Evolutionary conservation across 2,888 invertebrate species (phyloP).

Genomic region (Luffia ferchaultella): DNA sequence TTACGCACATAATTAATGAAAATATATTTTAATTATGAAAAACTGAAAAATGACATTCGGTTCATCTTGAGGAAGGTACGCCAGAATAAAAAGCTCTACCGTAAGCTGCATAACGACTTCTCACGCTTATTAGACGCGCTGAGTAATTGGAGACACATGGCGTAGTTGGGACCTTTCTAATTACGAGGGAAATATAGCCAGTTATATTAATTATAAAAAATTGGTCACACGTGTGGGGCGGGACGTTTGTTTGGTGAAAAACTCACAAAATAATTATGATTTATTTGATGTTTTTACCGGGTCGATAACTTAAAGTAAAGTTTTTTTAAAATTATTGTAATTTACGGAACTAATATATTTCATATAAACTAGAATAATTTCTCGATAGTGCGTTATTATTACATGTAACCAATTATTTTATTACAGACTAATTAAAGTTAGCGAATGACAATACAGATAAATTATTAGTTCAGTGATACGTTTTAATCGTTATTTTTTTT

Average conservation of each 20-base stretch:
- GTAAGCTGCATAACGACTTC: conserved; percentile 16
- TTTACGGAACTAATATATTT: no score
- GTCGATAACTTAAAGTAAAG: no score
- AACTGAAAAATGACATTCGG: background rate
- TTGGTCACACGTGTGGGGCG: conserved; percentile 30
- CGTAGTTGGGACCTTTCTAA: conserved; percentile 27
- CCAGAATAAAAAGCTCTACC: background rate
- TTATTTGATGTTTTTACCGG: no score
- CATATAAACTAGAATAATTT: no score
- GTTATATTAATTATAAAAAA: conserved; percentile 36
- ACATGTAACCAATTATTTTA: no score
- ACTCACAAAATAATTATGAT: conserved; percentile 29
- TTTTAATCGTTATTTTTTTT: no score
- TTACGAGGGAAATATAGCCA: conserved; percentile 40
- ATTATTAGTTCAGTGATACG: no score
- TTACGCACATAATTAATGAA: background rate
- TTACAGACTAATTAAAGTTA: no score
- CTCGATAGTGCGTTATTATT: no score
- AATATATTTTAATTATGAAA: background rate
- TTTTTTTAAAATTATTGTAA: no score
- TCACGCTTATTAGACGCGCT: conserved; percentile 31
- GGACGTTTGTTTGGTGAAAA: background rate
- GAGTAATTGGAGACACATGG: conserved; percentile 45
- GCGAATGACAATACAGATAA: no score
- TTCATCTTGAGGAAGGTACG: background rate